phyloP scores from a whole-genome alignment of 2,888 invertebrate genomes.

The Agriotes lineatus region DNA sequence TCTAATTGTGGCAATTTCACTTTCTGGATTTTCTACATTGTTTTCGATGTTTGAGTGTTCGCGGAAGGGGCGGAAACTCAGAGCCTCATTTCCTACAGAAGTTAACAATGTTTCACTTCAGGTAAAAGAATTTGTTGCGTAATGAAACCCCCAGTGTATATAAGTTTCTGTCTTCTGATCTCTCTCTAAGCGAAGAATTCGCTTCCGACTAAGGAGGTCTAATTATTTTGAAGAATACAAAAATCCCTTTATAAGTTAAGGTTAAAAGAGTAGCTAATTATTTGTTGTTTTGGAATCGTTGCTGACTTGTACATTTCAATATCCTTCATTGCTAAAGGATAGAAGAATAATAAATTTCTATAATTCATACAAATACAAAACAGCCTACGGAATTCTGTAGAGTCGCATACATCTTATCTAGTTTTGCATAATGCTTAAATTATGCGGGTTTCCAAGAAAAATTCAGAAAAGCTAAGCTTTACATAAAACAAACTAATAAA shows the following conservation, averaged over 20 bases:
- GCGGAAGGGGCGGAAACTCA: slow-evolving; percentile 35
- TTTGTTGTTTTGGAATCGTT: too few relatives aligned
- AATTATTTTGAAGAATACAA: not conserved
- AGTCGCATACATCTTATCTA: slow-evolving; percentile 10
- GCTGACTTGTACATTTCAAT: too few relatives aligned
- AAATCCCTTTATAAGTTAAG: too few relatives aligned
- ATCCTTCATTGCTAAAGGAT: too few relatives aligned
- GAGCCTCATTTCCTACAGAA: slow-evolving; percentile 34
- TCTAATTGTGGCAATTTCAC: slow-evolving; percentile 34
- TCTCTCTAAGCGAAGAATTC: not conserved
- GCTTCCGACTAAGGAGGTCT: not conserved
- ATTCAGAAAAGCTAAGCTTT: slow-evolving; percentile 14
- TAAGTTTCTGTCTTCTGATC: slow-evolving; percentile 17
- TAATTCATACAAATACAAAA: slow-evolving; percentile 17
- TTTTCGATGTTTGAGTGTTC: slow-evolving; percentile 36
- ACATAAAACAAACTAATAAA: too few relatives aligned
- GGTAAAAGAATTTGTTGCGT: slow-evolving; percentile 38
- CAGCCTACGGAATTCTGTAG: not conserved
- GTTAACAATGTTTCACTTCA: slow-evolving; percentile 39
- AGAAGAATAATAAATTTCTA: too few relatives aligned
- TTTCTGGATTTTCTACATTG: slow-evolving; percentile 36
- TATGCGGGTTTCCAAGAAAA: slow-evolving; percentile 9
- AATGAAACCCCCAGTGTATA: slow-evolving; percentile 29
- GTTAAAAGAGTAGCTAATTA: too few relatives aligned
- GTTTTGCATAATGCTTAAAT: slow-evolving; percentile 23